A percentile compares a stretch with the other conserved stretches of the same genome.
These are phyloP conservation scores for Pasiphila rectangulata DNA, from an alignment of 2,888 invertebrate species.

Conservation along the genomic window DNA sequence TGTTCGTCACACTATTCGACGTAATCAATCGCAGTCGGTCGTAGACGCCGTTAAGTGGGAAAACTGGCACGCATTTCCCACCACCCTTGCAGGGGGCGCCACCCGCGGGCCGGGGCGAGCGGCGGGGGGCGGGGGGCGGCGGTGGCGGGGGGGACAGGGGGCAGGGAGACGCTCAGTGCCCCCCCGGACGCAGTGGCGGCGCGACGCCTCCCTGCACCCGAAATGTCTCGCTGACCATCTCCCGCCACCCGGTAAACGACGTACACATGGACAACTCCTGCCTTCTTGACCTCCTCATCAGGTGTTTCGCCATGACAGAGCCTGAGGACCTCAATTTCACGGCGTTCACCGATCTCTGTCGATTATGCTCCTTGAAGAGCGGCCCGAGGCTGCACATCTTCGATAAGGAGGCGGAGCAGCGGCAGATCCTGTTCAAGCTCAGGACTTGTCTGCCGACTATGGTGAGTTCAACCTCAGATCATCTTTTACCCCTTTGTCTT, in stretches of 20 bases:
- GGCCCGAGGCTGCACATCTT: constrained; percentile 86
- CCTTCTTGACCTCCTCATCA: constrained; percentile 81
- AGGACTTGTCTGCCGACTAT: constrained; percentile 85
- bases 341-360: constrained; percentile 85
- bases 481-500: constrained; percentile 33
- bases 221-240: constrained; percentile 73
- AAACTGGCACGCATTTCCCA: constrained; percentile 74
- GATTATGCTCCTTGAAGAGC: constrained; percentile 85
- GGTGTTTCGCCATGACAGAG: constrained; percentile 83
- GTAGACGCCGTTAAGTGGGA: constrained; percentile 62
- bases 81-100: constrained; percentile 51
- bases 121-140: constrained; percentile 40
- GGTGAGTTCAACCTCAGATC: constrained; percentile 69
- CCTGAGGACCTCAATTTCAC: constrained; percentile 85
- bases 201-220: constrained; percentile 77
- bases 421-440: constrained; percentile 85
- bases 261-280: constrained; percentile 82
- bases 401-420: constrained; percentile 86
- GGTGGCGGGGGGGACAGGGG: constrained; percentile 41
- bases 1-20: background rate
- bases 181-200: constrained; percentile 76
- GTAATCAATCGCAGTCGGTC: constrained; percentile 56
- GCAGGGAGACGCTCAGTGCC: constrained; percentile 64
- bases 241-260: constrained; percentile 74
- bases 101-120: constrained; percentile 43